A percentile compares a stretch with the other conserved stretches of the same genome.
phyloP scores from a whole-genome alignment of 2,797 vertebrate genomes.

The Hirundo rustica region DNA sequence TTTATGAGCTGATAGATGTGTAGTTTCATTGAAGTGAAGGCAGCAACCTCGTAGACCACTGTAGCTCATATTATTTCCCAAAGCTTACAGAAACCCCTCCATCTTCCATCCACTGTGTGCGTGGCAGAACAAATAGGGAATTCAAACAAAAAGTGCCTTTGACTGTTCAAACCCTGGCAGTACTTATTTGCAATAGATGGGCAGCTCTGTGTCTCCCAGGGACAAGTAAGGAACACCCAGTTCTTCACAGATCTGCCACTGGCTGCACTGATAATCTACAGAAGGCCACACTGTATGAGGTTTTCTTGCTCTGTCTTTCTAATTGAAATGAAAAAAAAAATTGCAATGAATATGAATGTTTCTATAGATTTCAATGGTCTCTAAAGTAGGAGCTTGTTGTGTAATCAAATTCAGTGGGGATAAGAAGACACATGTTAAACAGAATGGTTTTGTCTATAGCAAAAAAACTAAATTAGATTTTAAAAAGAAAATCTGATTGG shows the following conservation, averaged over 20 bases:
- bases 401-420: not conserved
- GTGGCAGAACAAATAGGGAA: not conserved
- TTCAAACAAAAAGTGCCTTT: conserved; percentile 68
- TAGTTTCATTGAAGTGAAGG: not conserved
- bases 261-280: not conserved
- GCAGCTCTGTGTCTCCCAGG: not conserved
- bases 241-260: conserved; percentile 20
- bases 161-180: conserved; percentile 58
- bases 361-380: not conserved
- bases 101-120: not conserved
- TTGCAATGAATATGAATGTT: not conserved
- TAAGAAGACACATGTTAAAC: not conserved
- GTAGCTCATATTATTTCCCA: not conserved
- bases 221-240: not conserved
- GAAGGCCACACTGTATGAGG: not conserved
- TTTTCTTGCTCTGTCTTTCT: not conserved
- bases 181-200: conserved; percentile 47
- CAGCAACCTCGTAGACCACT: not conserved
- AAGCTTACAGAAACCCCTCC: not conserved
- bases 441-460: not conserved
- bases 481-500: not conserved
- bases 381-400: not conserved
- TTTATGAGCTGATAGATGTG: not conserved
- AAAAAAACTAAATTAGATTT: not conserved
- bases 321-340: not conserved